These are phyloP conservation scores for Anolis carolinensis DNA, from an alignment of 2,113 vertebrate species.

Conservation along the genomic window DNA sequence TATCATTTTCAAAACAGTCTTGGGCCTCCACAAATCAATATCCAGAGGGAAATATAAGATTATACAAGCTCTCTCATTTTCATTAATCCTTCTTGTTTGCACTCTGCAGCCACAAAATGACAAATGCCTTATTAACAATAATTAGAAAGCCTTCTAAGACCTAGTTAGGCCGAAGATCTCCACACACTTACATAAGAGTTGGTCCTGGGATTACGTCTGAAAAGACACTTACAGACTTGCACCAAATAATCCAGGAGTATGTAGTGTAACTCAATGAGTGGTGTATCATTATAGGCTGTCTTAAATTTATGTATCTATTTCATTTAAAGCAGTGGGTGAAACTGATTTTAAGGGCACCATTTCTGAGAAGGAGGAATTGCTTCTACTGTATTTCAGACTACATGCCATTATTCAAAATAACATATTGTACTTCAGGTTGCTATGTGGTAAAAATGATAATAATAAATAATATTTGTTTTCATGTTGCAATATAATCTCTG, in stretches of 20 bases:
- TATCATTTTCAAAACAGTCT: constrained; percentile 71
- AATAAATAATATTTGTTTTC: neutral
- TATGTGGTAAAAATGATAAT: neutral
- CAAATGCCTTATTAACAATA: constrained; percentile 54
- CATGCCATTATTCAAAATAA: neutral
- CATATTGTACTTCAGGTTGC: neutral
- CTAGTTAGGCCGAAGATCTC: neutral
- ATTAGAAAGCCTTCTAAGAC: constrained; percentile 53
- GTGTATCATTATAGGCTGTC: neutral
- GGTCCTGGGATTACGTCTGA: neutral
- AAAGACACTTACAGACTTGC: neutral
- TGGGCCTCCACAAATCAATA: constrained; percentile 61
- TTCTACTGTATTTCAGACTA: neutral
- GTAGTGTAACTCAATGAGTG: neutral
- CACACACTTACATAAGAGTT: neutral
- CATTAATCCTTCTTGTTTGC: constrained; percentile 53
- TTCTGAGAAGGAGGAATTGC: neutral
- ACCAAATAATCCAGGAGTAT: neutral
- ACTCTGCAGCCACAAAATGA: constrained; percentile 36
- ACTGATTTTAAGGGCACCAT: neutral
- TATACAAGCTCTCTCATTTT: constrained; percentile 52
- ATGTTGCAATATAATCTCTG: neutral
- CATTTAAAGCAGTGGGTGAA: constrained; percentile 22
- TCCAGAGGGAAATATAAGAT: constrained; percentile 34
- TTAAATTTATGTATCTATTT: constrained; percentile 20